Conservation (phyloP, 53 echinoderm and acorn worm species). For the Echinometra lucunter region DNA sequence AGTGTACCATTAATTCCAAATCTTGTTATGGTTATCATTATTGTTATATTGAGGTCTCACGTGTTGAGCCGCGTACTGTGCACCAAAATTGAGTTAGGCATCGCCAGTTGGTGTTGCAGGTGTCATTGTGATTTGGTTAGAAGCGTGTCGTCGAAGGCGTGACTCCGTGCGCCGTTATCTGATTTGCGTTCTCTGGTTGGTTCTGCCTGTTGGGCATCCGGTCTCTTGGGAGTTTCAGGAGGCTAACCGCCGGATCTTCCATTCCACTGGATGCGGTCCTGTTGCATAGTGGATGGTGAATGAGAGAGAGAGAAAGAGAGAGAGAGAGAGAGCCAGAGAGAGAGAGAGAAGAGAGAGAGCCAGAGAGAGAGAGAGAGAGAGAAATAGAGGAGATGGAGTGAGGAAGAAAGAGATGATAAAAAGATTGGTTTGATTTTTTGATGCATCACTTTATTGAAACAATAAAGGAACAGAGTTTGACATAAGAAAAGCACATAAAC, state of each 20-base stretch:
- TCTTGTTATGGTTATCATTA: no score
- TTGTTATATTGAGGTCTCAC: no score
- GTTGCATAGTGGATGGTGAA: conserved; percentile 27
- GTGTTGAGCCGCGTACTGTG: neutral
- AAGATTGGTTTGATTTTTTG: no score
- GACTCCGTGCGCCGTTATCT: conserved; percentile 26
- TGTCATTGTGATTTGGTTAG: conserved; percentile 56
- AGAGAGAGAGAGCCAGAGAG: neutral
- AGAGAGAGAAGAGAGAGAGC: conserved; percentile 7
- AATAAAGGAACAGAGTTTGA: no score
- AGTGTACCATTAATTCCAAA: no score
- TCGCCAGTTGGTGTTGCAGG: conserved; percentile 45
- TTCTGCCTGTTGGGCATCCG: conserved; percentile 2
- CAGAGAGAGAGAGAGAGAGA: neutral
- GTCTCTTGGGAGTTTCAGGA: conserved; percentile 41
- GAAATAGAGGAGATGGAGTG: neutral
- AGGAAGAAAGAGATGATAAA: no score
- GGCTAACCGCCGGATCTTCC: conserved; percentile 6
- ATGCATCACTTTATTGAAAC: no score
- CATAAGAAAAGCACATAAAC: no score
- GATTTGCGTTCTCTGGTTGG: conserved; percentile 26
- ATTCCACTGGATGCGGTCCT: neutral
- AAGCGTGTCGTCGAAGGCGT: conserved; percentile 53
- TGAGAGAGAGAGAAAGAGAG: neutral
- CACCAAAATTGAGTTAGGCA: conserved; percentile 60